These are phyloP conservation scores for Cryptotermes secundus DNA, from an alignment of 1,140 invertebrate species.

Conservation along the genomic window DNA sequence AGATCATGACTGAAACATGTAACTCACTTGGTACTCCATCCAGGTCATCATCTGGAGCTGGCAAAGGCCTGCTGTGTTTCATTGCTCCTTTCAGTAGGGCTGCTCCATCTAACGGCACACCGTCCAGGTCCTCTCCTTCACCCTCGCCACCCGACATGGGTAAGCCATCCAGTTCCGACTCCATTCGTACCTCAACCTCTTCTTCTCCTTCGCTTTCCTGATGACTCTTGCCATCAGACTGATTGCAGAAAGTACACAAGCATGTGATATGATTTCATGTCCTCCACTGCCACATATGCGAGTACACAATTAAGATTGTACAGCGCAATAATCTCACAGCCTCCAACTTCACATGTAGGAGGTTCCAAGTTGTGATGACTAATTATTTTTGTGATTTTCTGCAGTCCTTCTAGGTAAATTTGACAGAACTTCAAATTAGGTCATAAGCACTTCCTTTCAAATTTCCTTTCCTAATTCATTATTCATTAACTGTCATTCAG, in stretches of 20 bases:
- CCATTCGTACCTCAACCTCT: conserved; percentile 38
- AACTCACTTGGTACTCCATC: conserved; percentile 71
- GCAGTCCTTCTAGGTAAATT: no score
- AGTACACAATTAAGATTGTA: no score
- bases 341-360: no score
- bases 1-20: background rate
- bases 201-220: conserved; percentile 49
- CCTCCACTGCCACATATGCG: no score
- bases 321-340: no score
- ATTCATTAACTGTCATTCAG: no score
- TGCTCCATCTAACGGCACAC: conserved; percentile 80
- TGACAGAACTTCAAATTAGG: no score
- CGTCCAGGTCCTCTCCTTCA: conserved; percentile 71
- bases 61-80: conserved; percentile 47
- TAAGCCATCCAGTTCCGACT: conserved; percentile 61
- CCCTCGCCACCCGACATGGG: conserved; percentile 60
- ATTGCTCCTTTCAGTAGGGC: conserved; percentile 70
- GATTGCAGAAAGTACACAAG: background rate
- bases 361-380: no score
- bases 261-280: background rate
- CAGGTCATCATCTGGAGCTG: conserved; percentile 60
- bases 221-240: background rate
- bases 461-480: no score
- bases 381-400: no score
- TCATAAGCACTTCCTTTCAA: no score